Evolutionary conservation across 2,888 invertebrate species (phyloP), one percentile per base, ranked within the genome.

Genomic region (Tetragonula carbonaria): DNA sequence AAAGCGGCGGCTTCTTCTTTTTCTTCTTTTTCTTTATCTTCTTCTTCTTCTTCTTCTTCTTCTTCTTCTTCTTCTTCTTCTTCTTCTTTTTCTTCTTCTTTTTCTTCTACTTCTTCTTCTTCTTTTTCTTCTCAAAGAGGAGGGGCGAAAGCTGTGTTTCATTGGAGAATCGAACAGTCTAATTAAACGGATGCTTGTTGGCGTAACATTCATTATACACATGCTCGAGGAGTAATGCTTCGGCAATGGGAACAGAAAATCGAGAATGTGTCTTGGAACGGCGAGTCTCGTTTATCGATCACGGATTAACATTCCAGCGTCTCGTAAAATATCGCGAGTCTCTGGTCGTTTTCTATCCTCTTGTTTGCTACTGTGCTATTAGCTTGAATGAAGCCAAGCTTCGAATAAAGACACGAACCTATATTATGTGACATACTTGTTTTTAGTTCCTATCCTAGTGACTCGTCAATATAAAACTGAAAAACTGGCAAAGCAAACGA

Each of bases 221-320:
- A 68, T 74, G 84, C 68, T 51, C 33, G 59, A 33, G 59, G 50
- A 11, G n/a, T 55, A 38, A 68, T 66, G 59, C 16, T 57, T 76
- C 50, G 80, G 50, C 28, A 63, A 67, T 68, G 66, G 66, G 74
- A 67, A 67, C 45, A 8, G 0, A 57, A 75, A 75, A 28, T 21
- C 1, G 21, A 23, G 45, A 50, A 28, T 28, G 62, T 50, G 84
- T 79, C 85, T 82, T 80, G 89, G 76, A 83, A 83, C 87, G 85
- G 73, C 51, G 75, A 76, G 77, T 73, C 74, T 75, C 78, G 55
- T 51, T 33, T 78, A 77, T 11, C 53, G 82, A 70, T 65, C 77
- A 51, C 53, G 62, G n/a, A 62, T 50, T 33, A 21, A 4, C 38
- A 45, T 63, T 13, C 28, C 16, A 50, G 6, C 18, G 23, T 68